phyloP scores from a whole-genome alignment of 1,140 invertebrate genomes.

The Bombus huntii region DNA sequence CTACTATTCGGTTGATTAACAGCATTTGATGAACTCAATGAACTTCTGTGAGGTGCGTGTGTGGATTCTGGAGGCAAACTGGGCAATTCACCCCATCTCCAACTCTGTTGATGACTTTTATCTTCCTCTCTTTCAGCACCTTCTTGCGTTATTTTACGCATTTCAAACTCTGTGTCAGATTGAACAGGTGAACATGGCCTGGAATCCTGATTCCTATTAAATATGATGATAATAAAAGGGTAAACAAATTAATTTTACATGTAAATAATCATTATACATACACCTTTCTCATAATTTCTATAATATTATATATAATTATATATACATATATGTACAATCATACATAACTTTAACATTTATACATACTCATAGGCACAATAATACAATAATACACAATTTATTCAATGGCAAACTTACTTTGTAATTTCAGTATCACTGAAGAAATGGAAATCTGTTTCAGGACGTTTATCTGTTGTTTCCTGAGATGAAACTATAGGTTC shows the following conservation, averaged over 20 bases:
- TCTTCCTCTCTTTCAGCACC: conserved; percentile 82
- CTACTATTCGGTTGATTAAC: conserved; percentile 71
- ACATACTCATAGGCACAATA: not conserved
- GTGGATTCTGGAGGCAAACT: conserved; percentile 78
- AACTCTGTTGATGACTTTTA: conserved; percentile 87
- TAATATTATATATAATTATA: not conserved
- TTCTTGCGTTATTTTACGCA: conserved; percentile 85
- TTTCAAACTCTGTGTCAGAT: conserved; percentile 97
- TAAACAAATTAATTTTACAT: conserved; percentile 18
- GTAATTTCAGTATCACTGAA: conserved; percentile 96
- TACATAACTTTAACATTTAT: not conserved
- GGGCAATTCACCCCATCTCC: conserved; percentile 99
- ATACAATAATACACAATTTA: not conserved
- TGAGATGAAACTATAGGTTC: conserved; percentile 49
- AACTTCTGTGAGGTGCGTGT: conserved; percentile 72
- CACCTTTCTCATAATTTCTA: not conserved
- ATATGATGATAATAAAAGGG: conserved; percentile 26
- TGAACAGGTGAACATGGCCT: conserved; percentile 92
- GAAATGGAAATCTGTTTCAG: conserved; percentile 90
- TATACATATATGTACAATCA: no score
- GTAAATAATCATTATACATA: not conserved
- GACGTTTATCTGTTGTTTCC: conserved; percentile 61
- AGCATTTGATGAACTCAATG: conserved; percentile 66
- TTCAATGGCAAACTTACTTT: conserved; percentile 80
- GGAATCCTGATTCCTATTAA: conserved; percentile 85